Conservation (phyloP, 2,797 vertebrate species). For the Falco naumanni region DNA sequence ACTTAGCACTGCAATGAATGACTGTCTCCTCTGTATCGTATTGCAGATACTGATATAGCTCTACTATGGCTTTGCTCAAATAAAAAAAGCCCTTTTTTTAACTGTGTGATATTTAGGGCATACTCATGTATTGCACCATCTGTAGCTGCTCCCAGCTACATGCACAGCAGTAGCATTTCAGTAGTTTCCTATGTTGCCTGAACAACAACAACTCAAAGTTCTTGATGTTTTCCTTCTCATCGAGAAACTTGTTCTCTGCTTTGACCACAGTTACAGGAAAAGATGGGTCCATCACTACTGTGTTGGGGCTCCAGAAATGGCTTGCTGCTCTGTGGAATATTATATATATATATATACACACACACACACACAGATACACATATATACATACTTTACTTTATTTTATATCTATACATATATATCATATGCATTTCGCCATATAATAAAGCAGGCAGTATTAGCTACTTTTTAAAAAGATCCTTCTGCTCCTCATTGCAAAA, state of each 20-base stretch:
- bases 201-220: not conserved
- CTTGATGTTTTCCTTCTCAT: not conserved
- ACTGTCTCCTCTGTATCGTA: not conserved
- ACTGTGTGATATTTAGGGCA: not conserved
- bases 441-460: not conserved
- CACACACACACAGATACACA: too few relatives aligned
- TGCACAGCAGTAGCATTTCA: not conserved
- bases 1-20: not conserved
- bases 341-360: too few relatives aligned
- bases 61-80: not conserved
- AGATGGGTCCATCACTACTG: not conserved
- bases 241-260: not conserved
- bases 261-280: not conserved
- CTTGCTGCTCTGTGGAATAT: not conserved
- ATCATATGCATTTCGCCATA: too few relatives aligned
- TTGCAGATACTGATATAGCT: not conserved
- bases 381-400: not conserved
- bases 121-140: not conserved
- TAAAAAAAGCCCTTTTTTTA: not conserved
- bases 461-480: not conserved
- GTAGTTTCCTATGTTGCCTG: not conserved
- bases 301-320: not conserved
- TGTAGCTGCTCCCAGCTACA: not conserved
- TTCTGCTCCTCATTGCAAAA: not conserved
- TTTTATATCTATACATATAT: not conserved